These are phyloP conservation scores for Hirudinaria manillensis DNA, from an alignment of 2,888 invertebrate genomes.

Conservation along the genomic window DNA sequence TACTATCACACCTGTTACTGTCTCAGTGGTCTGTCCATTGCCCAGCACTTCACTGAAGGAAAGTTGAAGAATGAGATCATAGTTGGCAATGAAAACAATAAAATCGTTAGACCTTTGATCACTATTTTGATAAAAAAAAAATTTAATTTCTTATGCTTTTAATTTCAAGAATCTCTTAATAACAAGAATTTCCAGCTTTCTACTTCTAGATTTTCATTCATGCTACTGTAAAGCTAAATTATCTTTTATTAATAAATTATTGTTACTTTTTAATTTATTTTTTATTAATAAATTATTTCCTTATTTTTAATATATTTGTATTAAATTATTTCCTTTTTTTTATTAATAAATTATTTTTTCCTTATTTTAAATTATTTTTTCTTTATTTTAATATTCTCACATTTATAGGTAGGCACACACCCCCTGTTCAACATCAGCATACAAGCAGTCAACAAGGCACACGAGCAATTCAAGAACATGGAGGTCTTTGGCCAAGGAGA, in stretches of 20 bases:
- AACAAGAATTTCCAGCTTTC: conserved; percentile 14
- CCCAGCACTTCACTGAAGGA: conserved; percentile 63
- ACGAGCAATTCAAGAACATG: conserved; percentile 46
- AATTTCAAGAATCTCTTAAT: not conserved
- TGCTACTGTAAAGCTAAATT: conserved; percentile 6
- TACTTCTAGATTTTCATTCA: not conserved
- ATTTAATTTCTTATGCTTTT: not conserved
- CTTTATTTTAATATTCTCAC: conserved; percentile 36
- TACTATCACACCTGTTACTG: conserved; percentile 96
- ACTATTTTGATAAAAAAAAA: too few relatives aligned
- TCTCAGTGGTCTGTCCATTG: conserved; percentile 84
- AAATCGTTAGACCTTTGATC: conserved; percentile 61
- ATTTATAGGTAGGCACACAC: conserved; percentile 64
- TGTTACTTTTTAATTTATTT: too few relatives aligned
- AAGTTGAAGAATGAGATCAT: conserved; percentile 54
- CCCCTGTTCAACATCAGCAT: conserved; percentile 77
- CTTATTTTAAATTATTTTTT: not conserved
- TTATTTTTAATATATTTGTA: too few relatives aligned
- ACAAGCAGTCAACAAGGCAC: conserved; percentile 58
- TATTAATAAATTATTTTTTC: too few relatives aligned
- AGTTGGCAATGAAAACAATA: conserved; percentile 66
- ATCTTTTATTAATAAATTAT: too few relatives aligned
- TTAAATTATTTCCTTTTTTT: too few relatives aligned
- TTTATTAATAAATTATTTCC: too few relatives aligned
- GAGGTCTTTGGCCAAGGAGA: not conserved